Evolutionary conservation across 2,113 vertebrate genomes (phyloP), one percentile per base, ranked within the genome.

Genomic region (Protomyctophum bolini): DNA sequence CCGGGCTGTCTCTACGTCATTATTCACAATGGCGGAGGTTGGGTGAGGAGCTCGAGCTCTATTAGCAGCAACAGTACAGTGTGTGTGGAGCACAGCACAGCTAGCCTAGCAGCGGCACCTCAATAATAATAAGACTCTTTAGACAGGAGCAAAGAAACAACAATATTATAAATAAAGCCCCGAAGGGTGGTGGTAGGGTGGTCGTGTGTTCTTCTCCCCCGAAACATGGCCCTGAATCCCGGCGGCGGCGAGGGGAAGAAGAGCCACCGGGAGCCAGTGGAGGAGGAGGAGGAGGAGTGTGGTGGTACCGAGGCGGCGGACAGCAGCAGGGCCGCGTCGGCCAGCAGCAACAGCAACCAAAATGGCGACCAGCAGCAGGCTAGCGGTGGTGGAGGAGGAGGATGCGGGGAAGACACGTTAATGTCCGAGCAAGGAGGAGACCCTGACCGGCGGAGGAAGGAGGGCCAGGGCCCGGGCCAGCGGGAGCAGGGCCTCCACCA

Each of bases 311-410:
- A 84, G 73, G 48, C 75, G 67, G 82, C 68, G 45, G 76, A 60
- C 66, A 21, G 21, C 21, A 21, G 21, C 21, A 21, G 21, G 21
- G 21, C 21, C 21, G 21, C 91, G 89, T 86, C 91, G 89, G 87
- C 91, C 86, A 21, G 86, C 89, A 84, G 87, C 89, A 21, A 21
- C 21, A 21, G 21, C 89, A 92, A 91, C 88, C 97, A 98, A 98
- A 94, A 98, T 98, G 96, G 96, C 96, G 96, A 92, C 88, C 92
- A 90, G 82, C 80, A 21, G 21, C 21, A 21, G 21, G 21, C 21
- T 21, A 21, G 21, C 21, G 21, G 21, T 21, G 21, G 21, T 21
- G 21, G 21, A 21, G 21, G 21, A 21, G 21, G 21, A 21, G 91
- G 87, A 91, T 90, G 88, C 87, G 89, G 21, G 21, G 21, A 91